phyloP scores from a whole-genome alignment of 2,797 vertebrate species.

The Hoplostethus atlanticus region DNA sequence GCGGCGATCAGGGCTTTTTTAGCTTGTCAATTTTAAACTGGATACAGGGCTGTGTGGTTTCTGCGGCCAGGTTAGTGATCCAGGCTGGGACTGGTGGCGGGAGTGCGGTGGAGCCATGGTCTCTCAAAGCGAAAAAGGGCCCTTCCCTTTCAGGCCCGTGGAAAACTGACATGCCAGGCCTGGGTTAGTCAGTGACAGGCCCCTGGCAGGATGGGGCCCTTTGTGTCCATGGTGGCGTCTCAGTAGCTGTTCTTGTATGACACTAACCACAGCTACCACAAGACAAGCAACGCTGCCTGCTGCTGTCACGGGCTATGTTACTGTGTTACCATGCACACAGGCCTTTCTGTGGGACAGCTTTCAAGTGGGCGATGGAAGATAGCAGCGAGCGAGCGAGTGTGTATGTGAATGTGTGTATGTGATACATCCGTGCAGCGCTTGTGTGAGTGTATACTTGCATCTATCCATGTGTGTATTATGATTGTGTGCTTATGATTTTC shows the following conservation, averaged over 20 bases:
- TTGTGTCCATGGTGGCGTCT: conserved; percentile 63
- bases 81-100: conserved; percentile 45
- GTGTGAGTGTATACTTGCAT: conserved; percentile 32
- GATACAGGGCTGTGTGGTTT: conserved; percentile 69
- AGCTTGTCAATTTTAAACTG: conserved; percentile 63
- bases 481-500: conserved; percentile 10
- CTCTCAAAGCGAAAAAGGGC: conserved; percentile 64
- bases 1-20: conserved; percentile 57
- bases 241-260: conserved; percentile 74
- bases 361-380: conserved; percentile 8
- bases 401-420: conserved; percentile 29
- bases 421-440: conserved; percentile 23
- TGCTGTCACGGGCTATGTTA: conserved; percentile 55
- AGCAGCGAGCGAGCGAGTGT: conserved; percentile 25
- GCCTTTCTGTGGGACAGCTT: conserved; percentile 30
- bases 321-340: conserved; percentile 50
- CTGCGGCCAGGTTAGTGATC: conserved; percentile 65
- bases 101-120: conserved; percentile 46
- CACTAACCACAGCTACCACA: conserved; percentile 78
- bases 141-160: conserved; percentile 63
- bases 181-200: conserved; percentile 67
- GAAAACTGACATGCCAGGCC: conserved; percentile 74
- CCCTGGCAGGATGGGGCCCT: conserved; percentile 65
- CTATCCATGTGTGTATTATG: conserved; percentile 18
- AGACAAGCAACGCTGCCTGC: conserved; percentile 62